Conservation (phyloP, 1,140 invertebrate genomes). For the Magallana angulata region DNA sequence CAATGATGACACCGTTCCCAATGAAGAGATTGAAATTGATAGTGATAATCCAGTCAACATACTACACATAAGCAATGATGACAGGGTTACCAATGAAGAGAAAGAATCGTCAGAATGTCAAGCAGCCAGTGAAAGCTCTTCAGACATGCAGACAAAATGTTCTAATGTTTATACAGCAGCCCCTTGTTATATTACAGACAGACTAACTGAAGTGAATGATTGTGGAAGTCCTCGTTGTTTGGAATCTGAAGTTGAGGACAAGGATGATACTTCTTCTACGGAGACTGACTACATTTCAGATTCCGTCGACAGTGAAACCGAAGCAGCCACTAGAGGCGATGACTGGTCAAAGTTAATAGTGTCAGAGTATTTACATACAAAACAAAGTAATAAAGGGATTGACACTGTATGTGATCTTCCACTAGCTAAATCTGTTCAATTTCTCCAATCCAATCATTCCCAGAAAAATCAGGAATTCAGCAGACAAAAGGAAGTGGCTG, state of each 20-base stretch:
- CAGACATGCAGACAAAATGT: not conserved
- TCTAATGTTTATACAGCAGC: not conserved
- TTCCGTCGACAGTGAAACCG: slow-evolving; percentile 4
- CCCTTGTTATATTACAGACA: not conserved
- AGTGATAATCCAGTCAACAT: not conserved
- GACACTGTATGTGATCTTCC: not conserved
- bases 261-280: not conserved
- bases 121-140: not conserved
- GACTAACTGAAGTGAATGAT: not conserved
- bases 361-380: not conserved
- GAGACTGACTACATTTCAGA: slow-evolving; percentile 33
- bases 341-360: slow-evolving; percentile 12
- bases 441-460: not conserved
- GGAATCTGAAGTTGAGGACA: not conserved
- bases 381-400: not conserved
- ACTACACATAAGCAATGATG: not conserved
- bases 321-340: not conserved
- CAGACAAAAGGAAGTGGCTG: too few species aligned
- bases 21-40: slow-evolving; percentile 21
- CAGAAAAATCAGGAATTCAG: not conserved
- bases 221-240: not conserved
- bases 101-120: not conserved
- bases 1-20: not conserved
- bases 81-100: not conserved
- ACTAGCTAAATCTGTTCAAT: not conserved